Percentiles rank a stretch among this genome's conserved stretches.
Evolutionary conservation across 2,113 vertebrate genomes (phyloP).

Genomic region (Sapayoa aenigma): DNA sequence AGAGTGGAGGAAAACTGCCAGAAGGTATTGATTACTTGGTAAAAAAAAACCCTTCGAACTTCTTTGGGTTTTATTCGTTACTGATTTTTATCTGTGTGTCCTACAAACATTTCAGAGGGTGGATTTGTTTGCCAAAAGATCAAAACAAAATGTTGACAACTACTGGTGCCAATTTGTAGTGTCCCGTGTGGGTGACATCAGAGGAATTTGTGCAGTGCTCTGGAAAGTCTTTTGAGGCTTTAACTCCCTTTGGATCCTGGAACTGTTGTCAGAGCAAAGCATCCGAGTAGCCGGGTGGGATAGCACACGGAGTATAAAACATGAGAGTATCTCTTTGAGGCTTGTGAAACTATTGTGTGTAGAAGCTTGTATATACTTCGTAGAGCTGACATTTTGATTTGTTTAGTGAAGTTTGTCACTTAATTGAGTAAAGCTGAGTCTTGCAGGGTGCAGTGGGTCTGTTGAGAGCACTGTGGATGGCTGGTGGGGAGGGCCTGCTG

Average conservation of each 20-base stretch:
- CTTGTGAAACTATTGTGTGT: neutral
- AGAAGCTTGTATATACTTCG: neutral
- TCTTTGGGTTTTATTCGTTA: neutral
- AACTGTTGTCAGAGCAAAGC: neutral
- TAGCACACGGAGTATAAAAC: neutral
- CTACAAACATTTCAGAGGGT: slow-evolving; percentile 33
- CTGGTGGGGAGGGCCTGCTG: neutral
- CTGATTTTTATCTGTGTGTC: neutral
- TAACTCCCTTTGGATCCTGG: neutral
- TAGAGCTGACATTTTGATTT: neutral
- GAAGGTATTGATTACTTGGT: slow-evolving; percentile 44
- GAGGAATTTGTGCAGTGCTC: neutral
- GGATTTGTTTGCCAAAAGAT: slow-evolving; percentile 56
- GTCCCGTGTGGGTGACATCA: neutral
- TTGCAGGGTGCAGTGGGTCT: neutral
- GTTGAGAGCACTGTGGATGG: neutral
- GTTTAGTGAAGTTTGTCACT: neutral
- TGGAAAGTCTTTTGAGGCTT: slow-evolving; percentile 6
- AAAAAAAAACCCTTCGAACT: slow-evolving; percentile 44
- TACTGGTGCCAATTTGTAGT: slow-evolving; percentile 28
- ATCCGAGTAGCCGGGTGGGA: neutral
- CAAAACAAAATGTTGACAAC: slow-evolving; percentile 40
- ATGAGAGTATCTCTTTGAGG: neutral
- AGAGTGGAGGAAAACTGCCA: slow-evolving; percentile 16
- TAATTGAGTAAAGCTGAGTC: neutral